These are phyloP conservation scores for Eurypyga helias DNA, from an alignment of 2,113 vertebrate species.

Conservation along the genomic window DNA sequence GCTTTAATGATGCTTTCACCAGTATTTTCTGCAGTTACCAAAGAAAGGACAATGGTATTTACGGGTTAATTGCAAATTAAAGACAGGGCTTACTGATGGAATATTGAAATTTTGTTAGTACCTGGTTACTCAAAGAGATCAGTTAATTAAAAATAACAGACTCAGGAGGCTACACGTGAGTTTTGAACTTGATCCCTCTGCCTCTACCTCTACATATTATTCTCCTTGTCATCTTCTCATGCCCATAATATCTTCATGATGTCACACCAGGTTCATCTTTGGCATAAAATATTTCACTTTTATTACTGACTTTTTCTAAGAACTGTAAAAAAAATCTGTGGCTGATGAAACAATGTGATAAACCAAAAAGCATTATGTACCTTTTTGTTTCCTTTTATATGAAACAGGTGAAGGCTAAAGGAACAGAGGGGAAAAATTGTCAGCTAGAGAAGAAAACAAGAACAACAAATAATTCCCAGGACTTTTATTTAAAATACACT, in stretches of 20 bases:
- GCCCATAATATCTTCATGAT: not conserved
- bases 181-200: not conserved
- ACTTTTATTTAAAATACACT: not conserved
- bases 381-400: not conserved
- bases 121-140: not conserved
- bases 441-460: not conserved
- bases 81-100: not conserved
- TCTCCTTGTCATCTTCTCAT: not conserved
- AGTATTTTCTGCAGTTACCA: not conserved
- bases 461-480: not conserved
- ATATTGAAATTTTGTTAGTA: conserved; percentile 25
- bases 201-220: not conserved
- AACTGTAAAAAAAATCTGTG: not conserved
- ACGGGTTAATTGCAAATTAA: conserved; percentile 36
- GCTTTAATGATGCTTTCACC: not conserved
- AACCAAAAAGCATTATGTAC: not conserved
- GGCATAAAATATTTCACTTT: not conserved
- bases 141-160: not conserved
- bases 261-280: not conserved
- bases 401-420: not conserved
- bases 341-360: not conserved
- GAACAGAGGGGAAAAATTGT: not conserved
- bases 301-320: not conserved
- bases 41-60: not conserved
- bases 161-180: not conserved